Evolutionary conservation across 1,140 invertebrate genomes (phyloP).

Genomic region (Frieseomelitta varia): DNA sequence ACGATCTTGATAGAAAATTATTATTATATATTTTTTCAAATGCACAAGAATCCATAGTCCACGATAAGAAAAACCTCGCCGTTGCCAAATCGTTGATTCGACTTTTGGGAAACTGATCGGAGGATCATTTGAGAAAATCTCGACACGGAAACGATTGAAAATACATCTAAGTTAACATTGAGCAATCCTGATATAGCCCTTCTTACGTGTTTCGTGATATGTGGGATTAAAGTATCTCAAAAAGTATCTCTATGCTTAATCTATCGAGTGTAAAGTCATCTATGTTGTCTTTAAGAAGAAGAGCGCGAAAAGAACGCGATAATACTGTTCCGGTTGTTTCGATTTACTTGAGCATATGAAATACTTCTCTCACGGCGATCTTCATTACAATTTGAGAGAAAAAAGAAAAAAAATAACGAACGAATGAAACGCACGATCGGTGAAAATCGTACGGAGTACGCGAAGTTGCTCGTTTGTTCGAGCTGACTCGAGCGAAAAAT

Average conservation of each 20-base stretch:
- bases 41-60: no score
- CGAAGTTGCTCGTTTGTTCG: background rate
- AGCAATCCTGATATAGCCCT: background rate
- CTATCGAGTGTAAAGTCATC: background rate
- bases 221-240: background rate
- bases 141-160: background rate
- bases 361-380: background rate
- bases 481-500: background rate
- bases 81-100: background rate
- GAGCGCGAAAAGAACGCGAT: background rate
- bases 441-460: background rate
- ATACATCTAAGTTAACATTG: background rate
- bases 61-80: no score
- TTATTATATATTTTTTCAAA: background rate
- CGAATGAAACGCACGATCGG: background rate
- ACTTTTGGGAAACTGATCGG: background rate
- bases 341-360: background rate
- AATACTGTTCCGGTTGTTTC: background rate
- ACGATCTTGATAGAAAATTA: background rate
- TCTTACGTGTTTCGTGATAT: constrained; percentile 1
- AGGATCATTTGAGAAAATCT: background rate
- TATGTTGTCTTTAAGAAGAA: background rate
- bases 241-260: constrained; percentile 4
- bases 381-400: background rate
- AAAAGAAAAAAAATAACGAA: background rate